Base-by-base conservation (phyloP, 2,888 invertebrate genomes). In the Melinaea menophilus region DNA sequence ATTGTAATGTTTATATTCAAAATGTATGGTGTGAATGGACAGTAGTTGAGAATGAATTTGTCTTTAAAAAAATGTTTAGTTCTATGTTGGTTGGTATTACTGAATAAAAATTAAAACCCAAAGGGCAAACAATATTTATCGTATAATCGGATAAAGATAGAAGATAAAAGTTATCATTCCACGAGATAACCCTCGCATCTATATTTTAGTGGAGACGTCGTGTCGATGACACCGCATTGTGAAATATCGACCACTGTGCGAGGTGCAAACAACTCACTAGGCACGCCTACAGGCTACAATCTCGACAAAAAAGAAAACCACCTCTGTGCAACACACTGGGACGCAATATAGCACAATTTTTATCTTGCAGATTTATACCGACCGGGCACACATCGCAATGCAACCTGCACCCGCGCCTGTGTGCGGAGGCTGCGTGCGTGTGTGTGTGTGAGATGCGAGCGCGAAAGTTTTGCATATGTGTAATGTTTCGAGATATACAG, bases 401-500 rank as follows among this genome's bases (percentile, higher is more conserved):
- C 72, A 72, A 57, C 59, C 55, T 68, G 71, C 72, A 71, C 48
- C 59, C 51, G 66, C 56, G 71, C 57, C 31, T 78, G 78, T 74
- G 80, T 69, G 76, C 69, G 73, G 71, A 73, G 73, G 75, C 77
- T 75, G 77, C 68, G 67, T 75, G 77, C 78, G 78, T 76, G 76
- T 73, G 71, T 51, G 51, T 31, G 11, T 46, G 65, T 57, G 79
- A 80, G 86, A 85, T 81, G 85, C 80, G 85, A 86, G 82, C 83
- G 84, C 79, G 84, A 87, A 88, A 86, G 88, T 90, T 90, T 90
- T 90, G 90, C 90, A 90, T 90, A 90, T 90, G 90, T 90, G 89
- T 90, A 90, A 90, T 90, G 90, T 89, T 90, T 89, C 86, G 84
- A 88, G 89, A 88, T 90, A 89, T 85, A 89, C 90, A 90, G 90